Evolutionary conservation across 2,888 invertebrate genomes (phyloP).

Genomic region (Aporophyla nigra): DNA sequence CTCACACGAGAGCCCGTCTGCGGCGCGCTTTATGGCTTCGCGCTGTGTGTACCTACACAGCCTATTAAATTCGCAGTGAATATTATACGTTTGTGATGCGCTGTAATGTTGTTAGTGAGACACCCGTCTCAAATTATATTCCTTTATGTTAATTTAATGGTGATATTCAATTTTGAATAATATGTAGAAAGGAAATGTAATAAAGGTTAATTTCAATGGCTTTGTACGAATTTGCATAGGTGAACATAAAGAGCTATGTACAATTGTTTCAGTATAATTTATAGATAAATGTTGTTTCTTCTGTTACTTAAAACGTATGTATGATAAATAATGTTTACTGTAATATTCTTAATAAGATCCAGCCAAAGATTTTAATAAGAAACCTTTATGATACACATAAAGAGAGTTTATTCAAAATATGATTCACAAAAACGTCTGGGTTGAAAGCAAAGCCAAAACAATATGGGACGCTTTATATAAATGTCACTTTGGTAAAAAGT

Average conservation of each 20-base stretch:
- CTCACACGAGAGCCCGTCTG: constrained; percentile 69
- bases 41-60: constrained; percentile 65
- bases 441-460: constrained; percentile 59
- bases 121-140: constrained; percentile 39
- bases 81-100: constrained; percentile 65
- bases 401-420: constrained; percentile 50
- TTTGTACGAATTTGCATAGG: constrained; percentile 10
- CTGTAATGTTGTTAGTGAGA: constrained; percentile 40
- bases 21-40: constrained; percentile 73
- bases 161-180: constrained; percentile 50
- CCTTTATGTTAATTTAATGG: constrained; percentile 59
- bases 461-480: constrained; percentile 67
- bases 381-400: constrained; percentile 36
- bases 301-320: neutral
- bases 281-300: neutral
- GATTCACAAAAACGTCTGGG: constrained; percentile 41
- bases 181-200: constrained; percentile 26
- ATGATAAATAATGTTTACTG: neutral
- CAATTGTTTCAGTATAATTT: neutral
- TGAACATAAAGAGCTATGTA: neutral
- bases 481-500: constrained; percentile 70
- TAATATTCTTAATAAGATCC: neutral
- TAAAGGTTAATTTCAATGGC: constrained; percentile 39
- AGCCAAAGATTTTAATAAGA: constrained; percentile 42
- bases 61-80: constrained; percentile 74